phyloP scores from a whole-genome alignment of 2,797 vertebrate species.

The Fistularia commersonii region DNA sequence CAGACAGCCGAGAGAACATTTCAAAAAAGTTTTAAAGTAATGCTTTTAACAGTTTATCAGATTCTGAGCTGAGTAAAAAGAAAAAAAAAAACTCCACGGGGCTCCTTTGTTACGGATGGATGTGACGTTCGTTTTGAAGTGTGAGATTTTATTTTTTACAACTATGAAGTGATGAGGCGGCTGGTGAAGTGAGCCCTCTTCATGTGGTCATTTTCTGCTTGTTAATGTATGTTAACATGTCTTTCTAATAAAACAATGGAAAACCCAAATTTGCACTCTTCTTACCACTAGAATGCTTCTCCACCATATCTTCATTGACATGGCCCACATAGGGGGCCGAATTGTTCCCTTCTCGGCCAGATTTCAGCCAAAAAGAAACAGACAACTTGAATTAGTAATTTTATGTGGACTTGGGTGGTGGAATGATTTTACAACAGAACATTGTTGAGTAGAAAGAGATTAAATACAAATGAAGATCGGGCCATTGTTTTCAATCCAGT shows the following conservation, averaged over 20 bases:
- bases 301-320: no score
- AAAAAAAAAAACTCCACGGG: no score
- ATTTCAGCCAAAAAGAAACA: neutral
- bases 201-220: slow-evolving; percentile 56
- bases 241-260: slow-evolving; percentile 71
- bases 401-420: slow-evolving; percentile 21
- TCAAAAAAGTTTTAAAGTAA: no score
- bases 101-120: slow-evolving; percentile 19
- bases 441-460: slow-evolving; percentile 30
- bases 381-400: slow-evolving; percentile 10
- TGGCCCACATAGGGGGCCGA: no score
- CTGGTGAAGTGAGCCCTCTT: slow-evolving; percentile 5
- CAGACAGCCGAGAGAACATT: no score
- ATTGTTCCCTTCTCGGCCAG: no score
- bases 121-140: slow-evolving; percentile 12
- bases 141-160: no score
- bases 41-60: no score
- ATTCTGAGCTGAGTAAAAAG: no score
- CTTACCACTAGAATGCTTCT: no score
- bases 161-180: no score
- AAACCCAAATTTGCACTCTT: slow-evolving; percentile 8
- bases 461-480: slow-evolving; percentile 38
- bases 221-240: slow-evolving; percentile 71
- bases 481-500: slow-evolving; percentile 22
- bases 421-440: slow-evolving; percentile 37